Base-by-base conservation (phyloP, 2,113 vertebrate genomes). In the Ameiurus melas region DNA sequence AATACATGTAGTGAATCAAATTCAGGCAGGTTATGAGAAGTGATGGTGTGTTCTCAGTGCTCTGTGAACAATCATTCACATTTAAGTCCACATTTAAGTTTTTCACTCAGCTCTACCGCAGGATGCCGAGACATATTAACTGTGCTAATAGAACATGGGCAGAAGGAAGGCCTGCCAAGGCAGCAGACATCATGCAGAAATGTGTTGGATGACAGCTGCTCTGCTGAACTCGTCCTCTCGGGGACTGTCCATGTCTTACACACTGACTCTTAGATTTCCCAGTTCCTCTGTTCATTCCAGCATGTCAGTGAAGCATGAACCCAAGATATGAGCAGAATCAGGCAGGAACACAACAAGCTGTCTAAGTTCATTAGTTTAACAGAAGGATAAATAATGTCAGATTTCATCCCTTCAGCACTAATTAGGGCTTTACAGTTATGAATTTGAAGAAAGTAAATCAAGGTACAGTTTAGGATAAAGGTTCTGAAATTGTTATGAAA, bases 51-150 rank as follows among this genome's bases (percentile, higher is more conserved):
- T 53, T 84, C 84, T 79, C 53, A 53, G 79, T 33, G 36, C 64
- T n/a, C 4, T 70, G 47, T n/a, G 58, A 86, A 33, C 25, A 43
- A 90, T 90, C 79, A 20, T 78, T 90, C 60, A 73, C 62, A 88
- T 87, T 89, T 90, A 88, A 73, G 85, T 86, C 81, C 13, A 47
- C 43, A 47, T 47, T 47, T 47, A 47, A 22, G 51, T 13, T 60
- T 47, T 60, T 81, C 64, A 70, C 64, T 71, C 81, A 87, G 57
- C 83, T 51, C 39, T 85, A 43, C 81, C 14, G 22, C 70, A 60
- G 25, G 8, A 53, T 22, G 10, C 66, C 30, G 51, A 71, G 66
- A 71, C 33, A 83, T 36, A 75, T 70, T 87, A 43, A 83, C 22
- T 75, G 53, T 47, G 64, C 36, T 58, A 73, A 71, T 68, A 47